phyloP scores from a whole-genome alignment of 2,113 vertebrate genomes.

The Rhea americana region DNA sequence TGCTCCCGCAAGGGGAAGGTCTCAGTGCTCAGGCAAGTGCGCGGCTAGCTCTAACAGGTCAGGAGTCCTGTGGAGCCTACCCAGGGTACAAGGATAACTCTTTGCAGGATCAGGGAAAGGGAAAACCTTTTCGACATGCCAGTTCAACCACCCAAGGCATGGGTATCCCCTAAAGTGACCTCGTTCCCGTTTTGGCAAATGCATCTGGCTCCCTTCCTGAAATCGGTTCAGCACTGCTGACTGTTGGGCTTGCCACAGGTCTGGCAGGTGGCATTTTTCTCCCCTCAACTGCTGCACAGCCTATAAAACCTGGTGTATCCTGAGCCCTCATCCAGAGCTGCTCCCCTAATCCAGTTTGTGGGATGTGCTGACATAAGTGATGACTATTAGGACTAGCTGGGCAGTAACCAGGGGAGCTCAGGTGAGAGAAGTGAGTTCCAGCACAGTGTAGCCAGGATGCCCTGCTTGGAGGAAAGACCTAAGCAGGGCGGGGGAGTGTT shows the following conservation, averaged over 20 bases:
- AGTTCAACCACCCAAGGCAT: background rate
- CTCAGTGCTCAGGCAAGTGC: background rate
- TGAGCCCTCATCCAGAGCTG: rapidly evolving
- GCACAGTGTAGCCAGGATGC: background rate
- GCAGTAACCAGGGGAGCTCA: background rate
- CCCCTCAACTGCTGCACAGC: rapidly evolving
- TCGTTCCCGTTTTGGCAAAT: background rate
- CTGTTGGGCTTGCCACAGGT: rapidly evolving
- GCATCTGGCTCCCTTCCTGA: background rate
- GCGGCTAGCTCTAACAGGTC: rapidly evolving
- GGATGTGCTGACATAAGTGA: background rate
- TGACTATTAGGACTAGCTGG: rapidly evolving
- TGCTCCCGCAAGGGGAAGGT: background rate
- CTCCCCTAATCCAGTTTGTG: background rate
- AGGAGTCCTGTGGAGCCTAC: background rate
- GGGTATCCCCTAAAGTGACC: rapidly evolving
- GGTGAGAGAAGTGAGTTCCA: background rate
- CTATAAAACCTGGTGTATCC: background rate
- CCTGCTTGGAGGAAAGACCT: background rate
- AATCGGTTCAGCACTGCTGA: background rate
- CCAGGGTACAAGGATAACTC: rapidly evolving
- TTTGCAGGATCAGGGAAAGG: rapidly evolving
- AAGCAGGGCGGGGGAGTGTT: background rate
- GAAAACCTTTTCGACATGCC: background rate
- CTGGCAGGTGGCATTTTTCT: background rate